Base-by-base conservation (phyloP, 2,888 invertebrate genomes). In the Dolichomitus sp. region DNA sequence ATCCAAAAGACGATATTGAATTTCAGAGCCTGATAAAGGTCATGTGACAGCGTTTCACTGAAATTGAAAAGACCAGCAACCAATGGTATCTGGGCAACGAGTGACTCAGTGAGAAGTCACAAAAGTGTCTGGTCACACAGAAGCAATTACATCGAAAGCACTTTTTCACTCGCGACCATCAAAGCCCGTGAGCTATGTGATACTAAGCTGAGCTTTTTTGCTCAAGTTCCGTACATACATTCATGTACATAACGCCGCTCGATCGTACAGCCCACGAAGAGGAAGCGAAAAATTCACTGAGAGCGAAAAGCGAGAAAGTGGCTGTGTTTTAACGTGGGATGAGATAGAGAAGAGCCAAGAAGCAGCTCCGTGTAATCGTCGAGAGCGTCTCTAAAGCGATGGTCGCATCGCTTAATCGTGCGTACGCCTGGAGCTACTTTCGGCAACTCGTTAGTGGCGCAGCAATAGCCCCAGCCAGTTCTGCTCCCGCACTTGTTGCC, bases 401-500 rank as follows among this genome's bases (percentile, higher is more conserved):
- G 77, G 72, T 81, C 77, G 78, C 80, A 68, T 78, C 85, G 80
- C 79, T 85, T 83, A 86, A 81, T 84, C 83, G 85, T 85, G 80
- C 85, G 83, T 85, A 84, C 81, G 82, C 82, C 74, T 70, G 73
- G 76, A 85, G 82, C 82, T 81, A 79, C 80, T 79, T 82, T 80
- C 84, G 80, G 79, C 78, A 80, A 84, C 84, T 83, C 84, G 84
- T 80, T 83, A 82, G 70, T 73, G 81, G 80, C 76, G 57, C 50
- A 78, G 79, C 57, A 66, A 48, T 42, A 66, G 75, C 72, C 70
- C 73, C 57, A 30, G 61, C 33, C 73, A 70, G 59, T 80, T 83
- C 72, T 52, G 78, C 59, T 80, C 70, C 70, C 83, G 81, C 86
- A 85, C 81, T 84, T 86, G 85, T 84, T 85, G 85, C 85, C 76